Conservation (phyloP, 1,140 invertebrate species). For the Amphibalanus amphitrite region DNA sequence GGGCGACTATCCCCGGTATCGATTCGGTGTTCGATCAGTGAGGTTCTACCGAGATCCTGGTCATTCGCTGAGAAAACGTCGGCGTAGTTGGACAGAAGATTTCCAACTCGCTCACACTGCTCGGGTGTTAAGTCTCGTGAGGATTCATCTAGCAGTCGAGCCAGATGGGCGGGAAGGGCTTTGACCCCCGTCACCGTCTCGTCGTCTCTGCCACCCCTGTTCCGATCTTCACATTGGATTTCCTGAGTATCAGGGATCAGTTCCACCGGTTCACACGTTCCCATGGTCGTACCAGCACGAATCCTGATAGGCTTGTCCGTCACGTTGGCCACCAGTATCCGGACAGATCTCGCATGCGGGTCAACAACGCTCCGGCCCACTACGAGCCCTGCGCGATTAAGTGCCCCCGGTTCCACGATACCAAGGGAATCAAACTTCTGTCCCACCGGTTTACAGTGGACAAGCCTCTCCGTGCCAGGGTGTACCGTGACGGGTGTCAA, state of each 20-base stretch:
- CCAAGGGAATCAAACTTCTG: not conserved
- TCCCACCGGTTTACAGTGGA: not conserved
- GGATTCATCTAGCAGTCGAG: not conserved
- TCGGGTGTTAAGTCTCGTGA: not conserved
- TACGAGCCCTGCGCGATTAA: not conserved
- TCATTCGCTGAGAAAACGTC: not conserved
- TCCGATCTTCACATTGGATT: too few relatives aligned
- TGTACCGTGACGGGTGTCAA: too few relatives aligned
- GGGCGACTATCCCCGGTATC: not conserved
- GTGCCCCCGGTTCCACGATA: not conserved
- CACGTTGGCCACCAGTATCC: not conserved
- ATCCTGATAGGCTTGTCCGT: not conserved
- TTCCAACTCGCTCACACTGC: not conserved
- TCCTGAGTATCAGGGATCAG: too few relatives aligned
- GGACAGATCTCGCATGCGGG: not conserved
- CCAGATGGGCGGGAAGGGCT: too few relatives aligned
- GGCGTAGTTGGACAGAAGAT: not conserved
- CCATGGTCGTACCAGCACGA: not conserved
- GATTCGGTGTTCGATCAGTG: not conserved
- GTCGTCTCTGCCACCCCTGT: not conserved
- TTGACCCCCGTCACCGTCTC: not conserved
- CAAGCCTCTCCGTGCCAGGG: not conserved
- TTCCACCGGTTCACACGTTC: not conserved
- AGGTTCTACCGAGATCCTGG: not conserved
- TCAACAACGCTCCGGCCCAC: not conserved